phyloP scores from a whole-genome alignment of 2,888 invertebrate genomes.

The Idaea dimidiata region DNA sequence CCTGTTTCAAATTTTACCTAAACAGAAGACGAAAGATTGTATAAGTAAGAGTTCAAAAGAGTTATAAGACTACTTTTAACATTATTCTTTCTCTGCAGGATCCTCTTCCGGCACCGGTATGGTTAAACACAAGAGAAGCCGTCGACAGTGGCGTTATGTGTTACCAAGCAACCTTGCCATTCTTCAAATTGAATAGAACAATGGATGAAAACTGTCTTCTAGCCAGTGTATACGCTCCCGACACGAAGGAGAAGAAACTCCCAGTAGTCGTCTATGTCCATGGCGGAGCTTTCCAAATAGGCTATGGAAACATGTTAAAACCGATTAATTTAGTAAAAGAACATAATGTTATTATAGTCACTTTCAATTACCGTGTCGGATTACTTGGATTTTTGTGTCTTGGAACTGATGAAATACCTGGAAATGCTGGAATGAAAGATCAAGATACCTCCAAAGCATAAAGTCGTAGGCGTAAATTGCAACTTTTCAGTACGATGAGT shows the following conservation, averaged over 20 bases:
- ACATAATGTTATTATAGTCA: too few relatives aligned
- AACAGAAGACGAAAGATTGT: too few relatives aligned
- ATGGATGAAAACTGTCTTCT: neutral
- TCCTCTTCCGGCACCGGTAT: conserved; percentile 40
- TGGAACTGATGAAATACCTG: conserved; percentile 40
- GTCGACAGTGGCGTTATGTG: conserved; percentile 36
- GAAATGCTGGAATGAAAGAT: conserved; percentile 51
- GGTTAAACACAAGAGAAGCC: conserved; percentile 37
- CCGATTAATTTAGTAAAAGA: too few relatives aligned
- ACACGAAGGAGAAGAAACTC: too few relatives aligned
- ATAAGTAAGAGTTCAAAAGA: too few relatives aligned
- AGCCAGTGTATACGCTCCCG: conserved; percentile 7
- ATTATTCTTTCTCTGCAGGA: conserved; percentile 34
- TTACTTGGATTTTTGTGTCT: conserved; percentile 41
- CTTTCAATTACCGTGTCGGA: conserved; percentile 41
- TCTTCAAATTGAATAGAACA: neutral
- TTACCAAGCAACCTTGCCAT: conserved; percentile 29
- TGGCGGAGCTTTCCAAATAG: too few relatives aligned
- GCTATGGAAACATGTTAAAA: too few relatives aligned
- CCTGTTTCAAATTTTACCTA: too few relatives aligned
- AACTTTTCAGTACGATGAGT: too few relatives aligned
- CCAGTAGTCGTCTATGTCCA: too few relatives aligned
- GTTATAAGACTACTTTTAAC: neutral
- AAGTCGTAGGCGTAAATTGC: too few relatives aligned
- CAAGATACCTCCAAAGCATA: too few relatives aligned